phyloP scores from a whole-genome alignment of 37 sponge, comb jelly and placozoan genomes.

The Tethya wilhelma region DNA sequence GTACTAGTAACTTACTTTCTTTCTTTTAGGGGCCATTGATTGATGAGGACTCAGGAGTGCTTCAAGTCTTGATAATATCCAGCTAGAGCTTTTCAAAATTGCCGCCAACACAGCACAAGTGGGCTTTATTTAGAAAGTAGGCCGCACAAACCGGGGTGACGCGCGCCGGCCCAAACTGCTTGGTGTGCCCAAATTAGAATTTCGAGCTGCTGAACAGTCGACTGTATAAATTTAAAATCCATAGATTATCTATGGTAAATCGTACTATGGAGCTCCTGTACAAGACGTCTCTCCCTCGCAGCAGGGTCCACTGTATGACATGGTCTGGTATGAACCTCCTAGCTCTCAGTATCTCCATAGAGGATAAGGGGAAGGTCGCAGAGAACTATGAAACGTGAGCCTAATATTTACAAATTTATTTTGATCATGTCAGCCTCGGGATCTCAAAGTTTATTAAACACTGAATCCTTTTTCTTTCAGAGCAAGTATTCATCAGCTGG shows the following conservation, averaged over 20 bases:
- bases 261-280: slow-evolving; percentile 61
- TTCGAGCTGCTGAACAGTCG: background rate
- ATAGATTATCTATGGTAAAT: background rate
- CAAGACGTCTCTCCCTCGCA: slow-evolving; percentile 13
- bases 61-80: too few species aligned
- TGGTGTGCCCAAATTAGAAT: slow-evolving; percentile 2
- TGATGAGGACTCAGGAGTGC: too few species aligned
- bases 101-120: background rate
- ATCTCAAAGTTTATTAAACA: background rate
- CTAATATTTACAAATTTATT: background rate
- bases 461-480: slow-evolving; percentile 10
- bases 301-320: slow-evolving; percentile 47
- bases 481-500: slow-evolving; percentile 30
- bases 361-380: slow-evolving; percentile 13
- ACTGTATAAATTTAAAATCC: too few species aligned
- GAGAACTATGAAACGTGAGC: slow-evolving; percentile 45
- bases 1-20: too few species aligned
- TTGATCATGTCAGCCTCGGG: background rate
- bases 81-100: too few species aligned
- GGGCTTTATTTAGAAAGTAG: background rate
- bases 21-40: too few species aligned
- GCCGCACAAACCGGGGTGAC: background rate
- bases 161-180: background rate
- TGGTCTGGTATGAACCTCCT: slow-evolving; percentile 65
- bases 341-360: slow-evolving; percentile 59